Evolutionary conservation across 1,140 invertebrate genomes (phyloP), one percentile per base, ranked within the genome.

Genomic region (Phenacoccus solenopsis): DNA sequence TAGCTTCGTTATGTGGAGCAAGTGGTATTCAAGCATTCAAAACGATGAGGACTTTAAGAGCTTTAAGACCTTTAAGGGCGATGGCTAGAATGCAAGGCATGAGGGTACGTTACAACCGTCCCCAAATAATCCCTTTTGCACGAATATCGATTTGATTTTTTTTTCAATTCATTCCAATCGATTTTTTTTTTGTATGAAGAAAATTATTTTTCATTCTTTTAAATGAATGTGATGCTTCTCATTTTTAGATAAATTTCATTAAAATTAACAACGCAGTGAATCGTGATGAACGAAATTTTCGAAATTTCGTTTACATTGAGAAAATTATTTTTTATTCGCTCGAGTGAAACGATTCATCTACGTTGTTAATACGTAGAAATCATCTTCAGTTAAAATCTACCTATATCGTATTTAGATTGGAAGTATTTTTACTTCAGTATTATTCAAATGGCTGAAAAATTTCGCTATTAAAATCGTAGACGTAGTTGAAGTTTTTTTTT

Each of bases 31-130:
- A 95, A 87, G 93, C 93, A 81, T 95, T 96, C 89, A 95, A 95
- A 90, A 95, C 93, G 80, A 96, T 96, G 93, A 84, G 93, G 87
- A 95, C 93, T 77, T 86, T 96, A 78, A 88, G 93, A 84, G 93
- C 93, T 80, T 87, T 96, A 81, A 88, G 93, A 80, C 93, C 93
- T 79, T 86, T 96, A 81, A 89, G 92, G 84, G 93, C 93, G 80
- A 92, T 96, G 90, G 94, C 92, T 83, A 87, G 93, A 83, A 94
- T 95, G 91, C 93, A 96, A 87, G 93, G 93, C 82, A 96, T 96
- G 93, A 90, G 93, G 88, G 93, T 95, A 92, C 84, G 90, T 89
- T 85, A 69, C 21, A 10, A 25, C 59, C n/a, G n/a, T n/a, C 59
- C 59, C 59, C 59, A 24, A 70, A 24, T 20, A 12, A n/a, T 10